Conservation (phyloP, 2,888 invertebrate genomes). For the Melanargia galathea region DNA sequence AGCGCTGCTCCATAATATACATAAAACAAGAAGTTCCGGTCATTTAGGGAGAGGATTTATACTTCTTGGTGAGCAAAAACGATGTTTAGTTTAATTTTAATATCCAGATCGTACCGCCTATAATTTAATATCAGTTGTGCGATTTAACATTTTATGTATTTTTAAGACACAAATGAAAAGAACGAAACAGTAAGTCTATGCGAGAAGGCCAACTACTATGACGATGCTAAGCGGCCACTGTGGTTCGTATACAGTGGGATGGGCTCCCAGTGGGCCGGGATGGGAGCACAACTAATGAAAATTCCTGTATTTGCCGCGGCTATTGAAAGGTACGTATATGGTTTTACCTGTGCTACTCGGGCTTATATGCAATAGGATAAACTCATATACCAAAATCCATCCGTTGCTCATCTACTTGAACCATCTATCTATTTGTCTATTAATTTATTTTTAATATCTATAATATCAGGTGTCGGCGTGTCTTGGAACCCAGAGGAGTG, state of each 20-base stretch:
- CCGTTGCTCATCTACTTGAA: too few species aligned
- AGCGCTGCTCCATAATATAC: constrained; percentile 64
- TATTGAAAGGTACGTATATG: constrained; percentile 66
- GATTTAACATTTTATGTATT: not conserved
- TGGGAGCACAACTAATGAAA: constrained; percentile 85
- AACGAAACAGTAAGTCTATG: constrained; percentile 52
- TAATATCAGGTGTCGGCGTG: constrained; percentile 72
- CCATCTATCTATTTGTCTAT: not conserved
- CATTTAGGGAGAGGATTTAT: constrained; percentile 66
- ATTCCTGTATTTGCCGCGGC: constrained; percentile 82
- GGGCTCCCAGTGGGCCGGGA: constrained; percentile 87
- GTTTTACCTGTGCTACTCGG: not conserved
- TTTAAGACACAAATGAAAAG: constrained; percentile 51
- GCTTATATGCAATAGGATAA: too few species aligned
- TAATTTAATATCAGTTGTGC: too few species aligned
- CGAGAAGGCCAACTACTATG: constrained; percentile 55
- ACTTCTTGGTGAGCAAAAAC: constrained; percentile 52
- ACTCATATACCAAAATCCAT: too few species aligned
- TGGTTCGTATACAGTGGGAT: constrained; percentile 89
- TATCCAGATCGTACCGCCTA: too few species aligned
- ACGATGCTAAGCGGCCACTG: constrained; percentile 71
- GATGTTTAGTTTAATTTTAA: not conserved
- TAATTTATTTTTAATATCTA: not conserved
- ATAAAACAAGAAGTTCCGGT: constrained; percentile 53
- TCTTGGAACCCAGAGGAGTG: constrained; percentile 79